Conservation (phyloP, 2,888 invertebrate species). For the Chloroclystis v-ata region DNA sequence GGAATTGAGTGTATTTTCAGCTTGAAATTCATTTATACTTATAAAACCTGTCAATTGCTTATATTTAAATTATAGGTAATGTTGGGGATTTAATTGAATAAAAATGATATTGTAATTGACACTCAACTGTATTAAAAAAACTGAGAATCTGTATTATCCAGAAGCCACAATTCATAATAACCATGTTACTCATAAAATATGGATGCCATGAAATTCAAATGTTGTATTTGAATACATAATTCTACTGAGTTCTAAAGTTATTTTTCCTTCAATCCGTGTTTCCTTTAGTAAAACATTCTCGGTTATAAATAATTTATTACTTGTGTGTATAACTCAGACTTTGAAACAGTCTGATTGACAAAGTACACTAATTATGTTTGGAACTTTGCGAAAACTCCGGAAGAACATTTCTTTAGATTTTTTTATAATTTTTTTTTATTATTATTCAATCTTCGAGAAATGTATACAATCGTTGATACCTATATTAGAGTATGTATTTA, state of each 20-base stretch:
- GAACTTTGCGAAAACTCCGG: too few species aligned
- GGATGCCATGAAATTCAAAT: slow-evolving; percentile 51
- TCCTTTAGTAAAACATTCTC: slow-evolving; percentile 26
- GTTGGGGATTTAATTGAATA: too few species aligned
- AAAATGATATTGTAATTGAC: too few species aligned
- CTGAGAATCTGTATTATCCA: neutral
- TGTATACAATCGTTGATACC: too few species aligned
- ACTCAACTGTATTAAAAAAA: too few species aligned
- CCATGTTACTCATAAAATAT: slow-evolving; percentile 39
- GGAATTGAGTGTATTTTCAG: neutral
- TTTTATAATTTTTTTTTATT: too few species aligned
- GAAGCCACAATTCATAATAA: slow-evolving; percentile 26
- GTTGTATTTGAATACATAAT: slow-evolving; percentile 53
- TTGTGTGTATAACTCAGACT: slow-evolving; percentile 20
- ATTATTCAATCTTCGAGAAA: too few species aligned
- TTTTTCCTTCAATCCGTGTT: slow-evolving; percentile 43
- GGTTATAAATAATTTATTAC: slow-evolving; percentile 38
- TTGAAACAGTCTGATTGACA: slow-evolving; percentile 21
- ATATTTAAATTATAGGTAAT: too few species aligned
- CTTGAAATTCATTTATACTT: too few species aligned
- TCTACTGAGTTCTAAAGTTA: slow-evolving; percentile 45
- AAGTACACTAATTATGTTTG: neutral
- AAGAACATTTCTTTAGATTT: too few species aligned
- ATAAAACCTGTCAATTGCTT: too few species aligned
- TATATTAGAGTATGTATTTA: too few species aligned